These are phyloP conservation scores for Irena cyanogastra DNA, from an alignment of 2,113 vertebrate species.

Conservation along the genomic window DNA sequence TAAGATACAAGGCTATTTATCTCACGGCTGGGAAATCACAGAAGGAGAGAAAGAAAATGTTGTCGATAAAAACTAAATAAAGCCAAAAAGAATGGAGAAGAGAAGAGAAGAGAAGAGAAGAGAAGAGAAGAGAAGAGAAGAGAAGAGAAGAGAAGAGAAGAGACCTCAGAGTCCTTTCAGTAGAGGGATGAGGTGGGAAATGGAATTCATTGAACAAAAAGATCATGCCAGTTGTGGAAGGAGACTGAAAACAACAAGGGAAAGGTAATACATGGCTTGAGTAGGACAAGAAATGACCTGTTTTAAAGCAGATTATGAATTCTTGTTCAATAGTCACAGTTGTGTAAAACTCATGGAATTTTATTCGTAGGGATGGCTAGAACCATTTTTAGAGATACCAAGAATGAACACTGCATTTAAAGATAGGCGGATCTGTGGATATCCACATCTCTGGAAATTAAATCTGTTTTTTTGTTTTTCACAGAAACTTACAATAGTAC, in stretches of 20 bases:
- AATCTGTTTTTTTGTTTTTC: background rate
- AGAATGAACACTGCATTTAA: background rate
- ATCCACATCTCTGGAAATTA: background rate
- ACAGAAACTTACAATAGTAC: background rate
- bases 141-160: background rate
- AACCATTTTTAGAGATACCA: background rate
- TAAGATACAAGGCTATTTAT: constrained; percentile 79
- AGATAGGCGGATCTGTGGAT: background rate
- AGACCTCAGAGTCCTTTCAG: background rate
- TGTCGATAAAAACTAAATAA: constrained; percentile 64
- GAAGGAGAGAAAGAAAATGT: constrained; percentile 41
- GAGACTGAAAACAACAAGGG: background rate
- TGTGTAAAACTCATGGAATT: background rate
- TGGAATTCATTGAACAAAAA: constrained; percentile 1
- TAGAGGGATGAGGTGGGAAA: background rate
- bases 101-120: background rate
- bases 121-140: background rate
- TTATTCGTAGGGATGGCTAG: background rate
- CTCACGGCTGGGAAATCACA: constrained; percentile 67
- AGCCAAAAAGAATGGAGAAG: background rate
- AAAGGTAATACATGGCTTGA: background rate
- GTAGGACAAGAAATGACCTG: background rate
- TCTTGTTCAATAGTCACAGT: background rate
- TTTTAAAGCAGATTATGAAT: background rate
- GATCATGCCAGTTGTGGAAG: background rate